Evolutionary conservation across 2,797 vertebrate species (phyloP).

Genomic region (Ptychadena robeensis): DNA sequence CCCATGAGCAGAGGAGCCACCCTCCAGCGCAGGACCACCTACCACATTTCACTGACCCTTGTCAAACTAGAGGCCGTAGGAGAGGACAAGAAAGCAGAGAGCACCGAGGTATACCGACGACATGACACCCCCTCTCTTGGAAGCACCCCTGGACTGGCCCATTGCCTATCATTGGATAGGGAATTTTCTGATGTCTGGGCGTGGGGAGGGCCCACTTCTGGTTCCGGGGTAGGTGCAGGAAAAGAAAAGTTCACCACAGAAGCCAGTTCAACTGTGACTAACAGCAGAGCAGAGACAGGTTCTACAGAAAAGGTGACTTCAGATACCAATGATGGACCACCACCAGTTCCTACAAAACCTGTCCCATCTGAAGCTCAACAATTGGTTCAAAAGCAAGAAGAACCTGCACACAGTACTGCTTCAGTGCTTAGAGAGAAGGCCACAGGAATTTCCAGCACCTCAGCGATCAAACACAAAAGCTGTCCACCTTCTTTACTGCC

Average conservation of each 20-base stretch:
- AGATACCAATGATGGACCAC: conserved; percentile 17
- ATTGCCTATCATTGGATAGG: conserved; percentile 58
- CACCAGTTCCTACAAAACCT: conserved; percentile 28
- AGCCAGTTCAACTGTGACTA: conserved; percentile 11
- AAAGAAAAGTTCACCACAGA: conserved; percentile 17
- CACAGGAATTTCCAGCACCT: background rate
- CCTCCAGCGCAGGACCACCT: conserved; percentile 92
- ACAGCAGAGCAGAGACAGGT: background rate
- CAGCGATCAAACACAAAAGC: background rate
- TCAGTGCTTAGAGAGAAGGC: background rate
- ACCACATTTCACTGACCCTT: conserved; percentile 96
- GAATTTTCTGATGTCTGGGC: conserved; percentile 55
- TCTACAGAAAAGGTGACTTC: background rate
- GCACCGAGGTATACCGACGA: conserved; percentile 66
- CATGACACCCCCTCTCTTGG: conserved; percentile 59
- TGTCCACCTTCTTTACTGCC: background rate
- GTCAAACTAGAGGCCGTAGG: conserved; percentile 93
- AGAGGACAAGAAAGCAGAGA: conserved; percentile 73
- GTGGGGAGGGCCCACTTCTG: conserved; percentile 48
- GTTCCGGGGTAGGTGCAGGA: conserved; percentile 45
- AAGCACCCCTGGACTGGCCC: conserved; percentile 53
- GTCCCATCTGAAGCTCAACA: background rate
- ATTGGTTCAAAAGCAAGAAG: background rate
- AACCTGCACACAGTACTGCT: background rate
- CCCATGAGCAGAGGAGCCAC: conserved; percentile 88